Conservation (phyloP, 2,888 invertebrate genomes). For the Alloscopus bannaensis region DNA sequence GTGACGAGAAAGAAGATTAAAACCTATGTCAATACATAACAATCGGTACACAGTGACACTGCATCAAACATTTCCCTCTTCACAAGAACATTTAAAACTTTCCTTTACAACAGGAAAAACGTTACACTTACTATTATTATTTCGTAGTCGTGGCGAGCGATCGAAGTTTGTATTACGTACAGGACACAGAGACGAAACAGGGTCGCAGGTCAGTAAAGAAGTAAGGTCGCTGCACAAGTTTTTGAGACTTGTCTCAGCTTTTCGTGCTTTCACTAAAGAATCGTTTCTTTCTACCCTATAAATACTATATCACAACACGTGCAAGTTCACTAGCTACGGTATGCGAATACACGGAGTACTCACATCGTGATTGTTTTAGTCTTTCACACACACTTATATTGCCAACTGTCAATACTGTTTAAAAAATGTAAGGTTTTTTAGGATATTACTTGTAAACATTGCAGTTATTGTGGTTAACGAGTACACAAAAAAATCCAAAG, state of each 20-base stretch:
- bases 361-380: not conserved
- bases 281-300: not conserved
- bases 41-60: not conserved
- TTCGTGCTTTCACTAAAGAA: not conserved
- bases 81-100: not conserved
- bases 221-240: not conserved
- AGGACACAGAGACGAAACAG: not conserved
- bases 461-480: not conserved
- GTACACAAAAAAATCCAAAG: constrained; percentile 2
- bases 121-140: no score
- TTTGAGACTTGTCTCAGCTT: not conserved
- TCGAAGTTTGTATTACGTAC: not conserved
- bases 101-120: not conserved
- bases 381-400: not conserved
- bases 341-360: not conserved
- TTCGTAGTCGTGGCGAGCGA: not conserved
- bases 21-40: not conserved
- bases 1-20: not conserved
- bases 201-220: not conserved
- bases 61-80: not conserved
- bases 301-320: not conserved
- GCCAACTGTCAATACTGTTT: not conserved
- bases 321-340: not conserved
- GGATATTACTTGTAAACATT: not conserved
- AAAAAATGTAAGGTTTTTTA: not conserved